phyloP scores from a whole-genome alignment of 1,140 invertebrate species.

The Hylaeus anthracinus region DNA sequence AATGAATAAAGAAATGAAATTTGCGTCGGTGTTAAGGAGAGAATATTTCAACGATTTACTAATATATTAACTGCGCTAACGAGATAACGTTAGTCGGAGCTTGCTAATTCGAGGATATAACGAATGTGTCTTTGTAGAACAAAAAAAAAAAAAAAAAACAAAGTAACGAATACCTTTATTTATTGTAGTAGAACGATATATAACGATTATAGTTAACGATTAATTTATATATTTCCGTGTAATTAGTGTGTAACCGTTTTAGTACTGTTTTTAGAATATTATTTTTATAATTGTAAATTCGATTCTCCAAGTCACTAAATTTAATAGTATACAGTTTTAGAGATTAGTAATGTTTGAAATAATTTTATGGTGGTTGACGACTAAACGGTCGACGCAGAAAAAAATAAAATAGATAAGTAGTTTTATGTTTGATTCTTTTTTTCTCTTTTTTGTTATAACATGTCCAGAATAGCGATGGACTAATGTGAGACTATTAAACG shows the following conservation, averaged over 20 bases:
- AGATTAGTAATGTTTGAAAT: slow-evolving; percentile 32
- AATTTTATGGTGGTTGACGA: slow-evolving; percentile 5
- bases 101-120: not conserved
- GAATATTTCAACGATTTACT: slow-evolving; percentile 6
- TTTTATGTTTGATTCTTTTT: slow-evolving; percentile 11
- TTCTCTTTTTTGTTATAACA: slow-evolving; percentile 7
- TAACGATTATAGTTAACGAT: not conserved
- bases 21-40: not conserved
- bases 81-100: slow-evolving; percentile 4
- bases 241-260: slow-evolving; percentile 10
- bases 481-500: slow-evolving; percentile 8
- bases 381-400: not conserved
- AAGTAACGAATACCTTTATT: slow-evolving; percentile 5
- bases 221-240: slow-evolving; percentile 20
- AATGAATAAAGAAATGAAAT: not conserved
- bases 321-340: slow-evolving; percentile 24
- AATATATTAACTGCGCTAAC: slow-evolving; percentile 1
- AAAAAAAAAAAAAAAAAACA: too few relatives aligned
- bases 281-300: slow-evolving; percentile 35
- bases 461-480: slow-evolving; percentile 9
- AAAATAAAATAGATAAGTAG: not conserved
- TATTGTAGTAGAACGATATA: not conserved
- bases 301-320: slow-evolving; percentile 35
- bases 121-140: slow-evolving; percentile 1
- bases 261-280: slow-evolving; percentile 4